Evolutionary conservation across 2,113 vertebrate genomes (phyloP), one percentile per base, ranked within the genome.

Genomic region (Acrocephalus kingi): DNA sequence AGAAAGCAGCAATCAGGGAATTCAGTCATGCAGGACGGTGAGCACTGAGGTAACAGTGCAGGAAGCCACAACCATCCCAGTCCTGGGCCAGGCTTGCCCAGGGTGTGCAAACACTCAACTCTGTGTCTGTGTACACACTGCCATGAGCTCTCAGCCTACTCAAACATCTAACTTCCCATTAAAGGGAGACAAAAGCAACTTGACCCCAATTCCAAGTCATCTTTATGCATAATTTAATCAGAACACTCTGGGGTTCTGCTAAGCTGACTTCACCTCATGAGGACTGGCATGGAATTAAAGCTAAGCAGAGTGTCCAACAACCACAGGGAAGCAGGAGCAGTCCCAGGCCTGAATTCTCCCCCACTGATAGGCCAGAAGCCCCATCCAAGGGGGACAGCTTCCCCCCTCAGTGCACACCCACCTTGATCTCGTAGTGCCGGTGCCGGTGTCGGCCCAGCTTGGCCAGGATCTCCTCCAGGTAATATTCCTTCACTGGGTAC

Each of bases 401-500:
- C 1, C 12, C 21, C 30, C 11, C 5, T 0, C 0, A 1, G 61
- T 5, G 9, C 69, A 8, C 1, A 75, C 96, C 58, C 95, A 96
- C 85, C 95, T 98, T 98, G 94, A 98, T 98, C 98, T 98, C 96
- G 0, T 97, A 97, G 84, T 97, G 97, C 10, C 96, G 96, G 82
- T 98, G 97, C 17, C 97, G 89, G 67, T 98, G 97, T 28, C 98
- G 97, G 54, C 99, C 98, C 96, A 99, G 97, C 96, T 98, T 98
- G 71, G 86, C 96, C 90, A 99, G 90, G 91, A 99, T 98, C n/a
- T 99, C 99, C 94, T 99, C 99, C 96, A 99, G 96, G 93, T 99
- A 99, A 59, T 97, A 96, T n/a, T 99, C 98, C 94, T 91, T 98
- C 76, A 99, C 99, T 0, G 99, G 99, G 93, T 99, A 99, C 99